phyloP scores from a whole-genome alignment of 2,113 vertebrate genomes.

The Oenanthe melanoleuca region DNA sequence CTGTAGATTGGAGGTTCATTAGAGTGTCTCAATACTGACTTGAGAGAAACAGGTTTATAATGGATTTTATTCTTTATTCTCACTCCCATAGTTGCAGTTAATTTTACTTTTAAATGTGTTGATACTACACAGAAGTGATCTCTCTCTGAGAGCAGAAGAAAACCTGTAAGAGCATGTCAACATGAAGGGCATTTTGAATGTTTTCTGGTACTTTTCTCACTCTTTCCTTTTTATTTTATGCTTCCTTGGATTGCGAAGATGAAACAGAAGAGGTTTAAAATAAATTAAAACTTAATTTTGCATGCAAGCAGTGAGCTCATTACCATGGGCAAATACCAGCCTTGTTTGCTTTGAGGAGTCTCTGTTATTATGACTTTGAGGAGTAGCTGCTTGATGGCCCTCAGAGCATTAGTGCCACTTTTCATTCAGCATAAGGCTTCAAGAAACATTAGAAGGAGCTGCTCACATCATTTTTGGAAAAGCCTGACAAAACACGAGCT shows the following conservation, averaged over 20 bases:
- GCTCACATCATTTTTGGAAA: background rate
- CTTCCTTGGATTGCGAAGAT: slow-evolving; percentile 34
- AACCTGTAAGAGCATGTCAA: background rate
- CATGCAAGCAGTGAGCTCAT: slow-evolving; percentile 8
- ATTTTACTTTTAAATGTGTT: slow-evolving; percentile 38
- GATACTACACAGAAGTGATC: background rate
- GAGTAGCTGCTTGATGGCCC: slow-evolving; percentile 12
- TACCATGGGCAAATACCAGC: slow-evolving; percentile 23
- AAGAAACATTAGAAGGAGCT: background rate
- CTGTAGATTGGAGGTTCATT: background rate
- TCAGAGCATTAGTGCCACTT: background rate
- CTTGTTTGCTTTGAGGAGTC: slow-evolving; percentile 24
- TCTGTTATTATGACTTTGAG: slow-evolving; percentile 42
- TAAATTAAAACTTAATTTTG: slow-evolving; percentile 38
- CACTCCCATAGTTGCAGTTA: background rate
- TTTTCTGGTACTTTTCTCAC: background rate
- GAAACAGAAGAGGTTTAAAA: slow-evolving; percentile 32
- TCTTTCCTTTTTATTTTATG: background rate
- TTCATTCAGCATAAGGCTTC: slow-evolving; percentile 5
- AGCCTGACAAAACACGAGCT: background rate
- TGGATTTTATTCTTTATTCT: slow-evolving; percentile 12
- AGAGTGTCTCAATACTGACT: background rate
- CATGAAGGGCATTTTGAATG: background rate
- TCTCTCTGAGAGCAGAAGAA: background rate
- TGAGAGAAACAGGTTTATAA: background rate